A percentile compares a stretch with the other conserved stretches of the same genome.
These are phyloP conservation scores for Sphenopsis melanotis DNA, from an alignment of 2,797 vertebrate genomes.

Conservation along the genomic window DNA sequence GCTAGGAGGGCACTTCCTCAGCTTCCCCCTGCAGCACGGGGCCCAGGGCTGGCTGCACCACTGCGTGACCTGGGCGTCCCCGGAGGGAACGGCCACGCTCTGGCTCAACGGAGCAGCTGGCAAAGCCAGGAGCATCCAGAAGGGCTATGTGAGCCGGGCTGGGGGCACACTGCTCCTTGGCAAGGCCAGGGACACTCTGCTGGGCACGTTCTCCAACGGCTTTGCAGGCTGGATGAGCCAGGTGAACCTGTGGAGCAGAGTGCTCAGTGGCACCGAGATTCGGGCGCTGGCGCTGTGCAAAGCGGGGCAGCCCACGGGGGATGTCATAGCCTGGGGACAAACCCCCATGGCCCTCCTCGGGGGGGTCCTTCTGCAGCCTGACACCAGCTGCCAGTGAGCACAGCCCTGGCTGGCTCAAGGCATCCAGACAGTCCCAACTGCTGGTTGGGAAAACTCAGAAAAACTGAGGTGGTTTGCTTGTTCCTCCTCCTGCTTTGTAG, in stretches of 20 bases:
- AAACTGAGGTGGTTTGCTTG: neutral
- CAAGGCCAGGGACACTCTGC: constrained; percentile 78
- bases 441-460: neutral
- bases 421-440: neutral
- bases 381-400: constrained; percentile 74
- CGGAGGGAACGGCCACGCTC: constrained; percentile 30
- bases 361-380: constrained; percentile 77
- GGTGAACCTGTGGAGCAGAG: constrained; percentile 80
- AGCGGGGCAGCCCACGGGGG: constrained; percentile 53
- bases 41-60: constrained; percentile 78
- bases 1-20: constrained; percentile 79
- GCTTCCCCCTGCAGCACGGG: constrained; percentile 71
- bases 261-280: constrained; percentile 68
- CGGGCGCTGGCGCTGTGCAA: constrained; percentile 73
- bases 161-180: constrained; percentile 75
- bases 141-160: constrained; percentile 60
- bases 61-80: constrained; percentile 78
- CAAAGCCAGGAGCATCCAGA: constrained; percentile 63
- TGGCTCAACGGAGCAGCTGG: constrained; percentile 78
- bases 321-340: constrained; percentile 83
- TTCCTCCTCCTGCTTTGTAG: neutral
- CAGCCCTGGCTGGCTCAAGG: fast-evolving
- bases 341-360: constrained; percentile 77
- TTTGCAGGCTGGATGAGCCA: constrained; percentile 79
- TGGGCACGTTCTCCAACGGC: constrained; percentile 74